Conservation (phyloP, 2,113 vertebrate genomes). For the Ictalurus furcatus region DNA sequence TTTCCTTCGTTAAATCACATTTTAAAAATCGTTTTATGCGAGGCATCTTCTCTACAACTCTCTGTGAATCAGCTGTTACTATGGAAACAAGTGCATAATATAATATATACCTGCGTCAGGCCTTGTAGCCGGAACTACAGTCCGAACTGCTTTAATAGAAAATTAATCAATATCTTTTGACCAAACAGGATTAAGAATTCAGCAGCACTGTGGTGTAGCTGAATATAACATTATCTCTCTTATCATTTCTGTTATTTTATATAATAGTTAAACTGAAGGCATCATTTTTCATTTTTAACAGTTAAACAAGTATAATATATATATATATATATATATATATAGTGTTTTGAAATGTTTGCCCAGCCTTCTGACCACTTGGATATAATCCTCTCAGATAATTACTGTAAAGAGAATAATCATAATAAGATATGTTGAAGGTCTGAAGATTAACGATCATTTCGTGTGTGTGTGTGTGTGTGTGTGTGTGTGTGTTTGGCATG, state of each 20-base stretch:
- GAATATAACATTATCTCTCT: not conserved
- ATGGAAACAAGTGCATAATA: not conserved
- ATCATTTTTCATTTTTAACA: not conserved
- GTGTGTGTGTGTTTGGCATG: not conserved
- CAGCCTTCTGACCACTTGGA: not conserved
- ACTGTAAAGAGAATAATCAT: no score
- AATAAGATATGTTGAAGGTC: no score
- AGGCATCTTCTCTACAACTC: not conserved
- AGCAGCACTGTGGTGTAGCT: not conserved
- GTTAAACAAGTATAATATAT: not conserved
- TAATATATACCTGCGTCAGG: not conserved
- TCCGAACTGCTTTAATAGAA: not conserved
- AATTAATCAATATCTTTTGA: not conserved
- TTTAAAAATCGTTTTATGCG: not conserved
- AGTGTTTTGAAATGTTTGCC: not conserved
- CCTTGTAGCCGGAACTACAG: not conserved
- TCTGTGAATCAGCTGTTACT: slow-evolving; percentile 3
- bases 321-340: no score
- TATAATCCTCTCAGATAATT: not conserved
- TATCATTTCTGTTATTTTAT: not conserved
- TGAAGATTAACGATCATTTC: no score
- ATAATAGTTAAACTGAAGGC: not conserved
- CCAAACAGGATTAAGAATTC: not conserved
- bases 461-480: not conserved
- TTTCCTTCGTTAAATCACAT: not conserved